These are phyloP conservation scores for Urocolius indicus DNA, from an alignment of 2,113 vertebrate genomes.

Conservation along the genomic window DNA sequence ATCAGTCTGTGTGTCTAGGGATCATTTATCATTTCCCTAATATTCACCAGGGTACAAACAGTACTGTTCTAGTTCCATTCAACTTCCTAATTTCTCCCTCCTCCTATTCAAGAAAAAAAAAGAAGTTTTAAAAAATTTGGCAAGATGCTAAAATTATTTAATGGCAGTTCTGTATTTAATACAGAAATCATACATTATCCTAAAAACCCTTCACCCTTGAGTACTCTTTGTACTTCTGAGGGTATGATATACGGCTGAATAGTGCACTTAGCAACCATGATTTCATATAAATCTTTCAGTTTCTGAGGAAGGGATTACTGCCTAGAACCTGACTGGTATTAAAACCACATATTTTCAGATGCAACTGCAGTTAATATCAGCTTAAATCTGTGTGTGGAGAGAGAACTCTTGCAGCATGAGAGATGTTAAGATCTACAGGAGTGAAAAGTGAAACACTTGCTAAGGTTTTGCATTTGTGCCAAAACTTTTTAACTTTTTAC, in stretches of 20 bases:
- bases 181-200: constrained; percentile 38
- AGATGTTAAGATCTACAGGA: background rate
- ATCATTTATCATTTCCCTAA: constrained; percentile 52
- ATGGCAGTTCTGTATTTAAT: constrained; percentile 33
- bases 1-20: constrained; percentile 16
- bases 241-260: constrained; percentile 39
- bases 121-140: background rate
- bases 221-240: constrained; percentile 53
- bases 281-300: constrained; percentile 51
- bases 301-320: constrained; percentile 59
- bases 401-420: background rate
- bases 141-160: constrained; percentile 48
- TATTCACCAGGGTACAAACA: constrained; percentile 39
- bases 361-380: constrained; percentile 16
- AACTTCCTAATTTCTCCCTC: constrained; percentile 8
- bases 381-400: background rate
- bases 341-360: constrained; percentile 38
- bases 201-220: constrained; percentile 45
- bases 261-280: constrained; percentile 12
- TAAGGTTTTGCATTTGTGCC: background rate
- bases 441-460: background rate
- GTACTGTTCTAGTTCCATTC: constrained; percentile 6
- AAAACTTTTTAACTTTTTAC: constrained; percentile 13
- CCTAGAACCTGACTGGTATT: background rate
- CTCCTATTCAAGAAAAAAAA: background rate